Conservation (phyloP, 2,888 invertebrate genomes). For the Rhagonycha lutea region DNA sequence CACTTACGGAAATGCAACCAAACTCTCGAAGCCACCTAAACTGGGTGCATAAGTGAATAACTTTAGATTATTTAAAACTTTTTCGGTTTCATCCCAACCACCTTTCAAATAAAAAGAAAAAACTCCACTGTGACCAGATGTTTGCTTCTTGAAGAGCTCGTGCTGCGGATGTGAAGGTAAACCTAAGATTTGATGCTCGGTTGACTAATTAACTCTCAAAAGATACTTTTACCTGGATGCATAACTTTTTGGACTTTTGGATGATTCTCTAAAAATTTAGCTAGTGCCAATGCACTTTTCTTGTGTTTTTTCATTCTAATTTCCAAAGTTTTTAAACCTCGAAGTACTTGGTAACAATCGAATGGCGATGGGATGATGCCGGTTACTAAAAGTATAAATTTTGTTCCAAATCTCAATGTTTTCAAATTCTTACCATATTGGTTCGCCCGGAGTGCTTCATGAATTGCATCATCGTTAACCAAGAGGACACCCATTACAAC, state of each 20-base stretch:
- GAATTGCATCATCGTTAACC: constrained; percentile 72
- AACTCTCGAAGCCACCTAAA: constrained; percentile 88
- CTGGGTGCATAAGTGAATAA: constrained; percentile 86
- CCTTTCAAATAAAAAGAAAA: constrained; percentile 84
- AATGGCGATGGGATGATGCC: constrained; percentile 95
- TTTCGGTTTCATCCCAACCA: constrained; percentile 67
- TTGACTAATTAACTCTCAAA: neutral
- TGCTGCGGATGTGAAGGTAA: constrained; percentile 83
- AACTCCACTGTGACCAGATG: constrained; percentile 85
- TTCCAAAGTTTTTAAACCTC: constrained; percentile 91
- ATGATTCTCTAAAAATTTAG: constrained; percentile 80
- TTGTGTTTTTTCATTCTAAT: constrained; percentile 90
- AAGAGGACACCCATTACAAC: constrained; percentile 94
- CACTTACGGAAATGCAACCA: constrained; percentile 88
- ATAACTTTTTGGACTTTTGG: constrained; percentile 77
- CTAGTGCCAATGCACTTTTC: constrained; percentile 76
- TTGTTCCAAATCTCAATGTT: neutral
- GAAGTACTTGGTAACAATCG: constrained; percentile 91
- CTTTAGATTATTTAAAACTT: constrained; percentile 73
- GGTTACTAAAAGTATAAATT: constrained; percentile 62
- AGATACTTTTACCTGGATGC: constrained; percentile 70
- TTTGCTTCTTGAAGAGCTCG: constrained; percentile 74
- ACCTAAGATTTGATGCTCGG: constrained; percentile 53
- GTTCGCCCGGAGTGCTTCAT: constrained; percentile 71
- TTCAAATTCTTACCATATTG: constrained; percentile 31